A percentile compares a stretch with the other conserved stretches of the same genome.
These are phyloP conservation scores for Hymenopus coronatus DNA, from an alignment of 2,888 invertebrate species.

Conservation along the genomic window DNA sequence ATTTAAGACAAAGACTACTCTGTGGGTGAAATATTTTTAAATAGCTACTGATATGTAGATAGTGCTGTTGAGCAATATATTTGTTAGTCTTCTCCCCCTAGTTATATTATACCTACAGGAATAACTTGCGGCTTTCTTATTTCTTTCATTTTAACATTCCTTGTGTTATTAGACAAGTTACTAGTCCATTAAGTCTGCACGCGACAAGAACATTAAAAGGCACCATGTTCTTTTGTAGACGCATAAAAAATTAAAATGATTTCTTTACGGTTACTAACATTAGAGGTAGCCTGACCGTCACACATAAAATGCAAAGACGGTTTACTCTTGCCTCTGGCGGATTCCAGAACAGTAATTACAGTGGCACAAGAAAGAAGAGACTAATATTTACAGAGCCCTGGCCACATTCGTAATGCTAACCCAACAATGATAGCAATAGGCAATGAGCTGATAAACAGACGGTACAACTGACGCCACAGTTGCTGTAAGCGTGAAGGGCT, in stretches of 20 bases:
- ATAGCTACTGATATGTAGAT: no score
- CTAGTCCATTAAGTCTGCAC: not conserved
- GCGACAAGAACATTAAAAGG: slow-evolving; percentile 12
- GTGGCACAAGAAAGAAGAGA: not conserved
- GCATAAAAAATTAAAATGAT: not conserved
- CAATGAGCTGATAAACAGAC: no score
- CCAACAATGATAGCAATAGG: no score
- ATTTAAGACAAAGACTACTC: no score
- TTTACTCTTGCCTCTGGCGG: not conserved
- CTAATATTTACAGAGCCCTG: not conserved
- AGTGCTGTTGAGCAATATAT: no score
- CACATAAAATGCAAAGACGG: not conserved
- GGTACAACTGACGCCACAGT: no score
- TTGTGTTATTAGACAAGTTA: not conserved
- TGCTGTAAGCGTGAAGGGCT: no score
- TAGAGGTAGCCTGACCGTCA: not conserved
- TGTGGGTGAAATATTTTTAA: no score
- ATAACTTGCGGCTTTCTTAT: no score
- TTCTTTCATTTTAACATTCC: no score
- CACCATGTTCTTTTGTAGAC: not conserved
- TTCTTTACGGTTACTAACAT: not conserved
- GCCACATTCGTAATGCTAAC: not conserved
- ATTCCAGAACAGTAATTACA: not conserved
- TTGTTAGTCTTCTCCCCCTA: no score
- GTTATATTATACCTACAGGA: no score